Evolutionary conservation across 1,140 invertebrate species (phyloP), one percentile per base, ranked within the genome.

Genomic region (Phenacoccus solenopsis): DNA sequence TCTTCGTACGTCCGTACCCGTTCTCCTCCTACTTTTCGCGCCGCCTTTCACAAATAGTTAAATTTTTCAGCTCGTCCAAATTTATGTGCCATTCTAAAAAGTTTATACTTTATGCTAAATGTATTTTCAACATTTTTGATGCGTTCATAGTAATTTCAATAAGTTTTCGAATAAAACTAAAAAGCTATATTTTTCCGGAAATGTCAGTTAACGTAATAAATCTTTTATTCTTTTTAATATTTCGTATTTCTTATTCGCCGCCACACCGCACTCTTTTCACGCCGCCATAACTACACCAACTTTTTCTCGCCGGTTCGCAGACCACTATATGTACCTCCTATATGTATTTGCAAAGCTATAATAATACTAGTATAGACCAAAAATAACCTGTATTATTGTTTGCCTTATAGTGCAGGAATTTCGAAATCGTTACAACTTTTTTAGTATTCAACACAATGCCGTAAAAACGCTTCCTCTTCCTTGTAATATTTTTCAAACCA

Each of bases 111-210:
- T 64, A 64, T 64, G 59, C 59, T 64, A 64, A 64, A 64, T 64
- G 59, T 64, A 64, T 64, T 64, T 64, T 64, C 5, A 64, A 64
- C 3, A 64, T 4, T 64, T 64, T 64, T 25, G 59, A 64, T 64
- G 16, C 21, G 59, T 64, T 64, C 3, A 24, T 24, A 64, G 59
- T 64, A 64, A 64, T 64, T 64, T 64, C 59, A 64, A 64, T 64
- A 64, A 64, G 59, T 64, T 64, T 64, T 64, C 25, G 12, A 64
- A 64, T 64, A 64, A 64, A 64, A 64, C 59, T 64, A 64, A 64
- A 64, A 64, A 64, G 59, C 59, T 25, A 64, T 64, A 64, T 27
- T 64, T 64, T 64, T 64, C 10, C 59, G 59, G 59, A 64, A 24
- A 25, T 64, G 59, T 27, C 59, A 64, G 13, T 64, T 25, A 25